A percentile compares a stretch with the other conserved stretches of the same genome.
Evolutionary conservation across 2,888 invertebrate species (phyloP).

Genomic region (Dasysyrphus tricinctus): DNA sequence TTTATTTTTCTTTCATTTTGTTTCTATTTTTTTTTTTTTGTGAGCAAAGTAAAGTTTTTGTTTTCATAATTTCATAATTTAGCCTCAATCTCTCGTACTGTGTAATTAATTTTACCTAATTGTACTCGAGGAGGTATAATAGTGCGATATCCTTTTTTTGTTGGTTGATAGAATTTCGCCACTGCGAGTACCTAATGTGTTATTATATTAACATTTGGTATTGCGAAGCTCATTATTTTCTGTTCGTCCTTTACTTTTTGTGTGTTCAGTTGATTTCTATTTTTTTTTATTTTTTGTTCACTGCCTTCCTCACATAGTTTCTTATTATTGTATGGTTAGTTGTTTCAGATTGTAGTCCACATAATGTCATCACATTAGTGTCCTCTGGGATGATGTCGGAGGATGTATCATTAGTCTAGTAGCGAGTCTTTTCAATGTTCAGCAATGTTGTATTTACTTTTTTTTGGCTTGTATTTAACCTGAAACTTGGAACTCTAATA

Average conservation of each 20-base stretch:
- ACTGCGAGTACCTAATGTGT: constrained; percentile 55
- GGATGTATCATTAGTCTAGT: constrained; percentile 39
- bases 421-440: constrained; percentile 6
- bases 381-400: constrained; percentile 29
- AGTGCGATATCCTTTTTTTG: constrained; percentile 51
- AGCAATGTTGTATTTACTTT: neutral
- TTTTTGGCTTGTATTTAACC: neutral
- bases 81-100: constrained; percentile 64
- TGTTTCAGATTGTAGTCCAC: constrained; percentile 59
- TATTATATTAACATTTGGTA: constrained; percentile 66
- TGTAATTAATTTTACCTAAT: constrained; percentile 72
- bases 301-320: neutral
- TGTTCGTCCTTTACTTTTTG: neutral
- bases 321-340: constrained; percentile 36
- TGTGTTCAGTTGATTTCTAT: constrained; percentile 1
- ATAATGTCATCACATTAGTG: constrained; percentile 64
- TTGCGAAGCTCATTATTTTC: constrained; percentile 57
- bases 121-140: constrained; percentile 62
- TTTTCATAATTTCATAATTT: constrained; percentile 69
- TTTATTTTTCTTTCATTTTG: constrained; percentile 19
- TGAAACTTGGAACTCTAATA: constrained; percentile 6
- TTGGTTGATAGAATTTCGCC: constrained; percentile 9
- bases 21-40: constrained; percentile 11
- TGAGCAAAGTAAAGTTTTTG: constrained; percentile 45
- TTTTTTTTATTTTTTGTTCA: neutral